Base-by-base conservation (phyloP, 1,140 invertebrate species). In the Trichonephila clavipes region DNA sequence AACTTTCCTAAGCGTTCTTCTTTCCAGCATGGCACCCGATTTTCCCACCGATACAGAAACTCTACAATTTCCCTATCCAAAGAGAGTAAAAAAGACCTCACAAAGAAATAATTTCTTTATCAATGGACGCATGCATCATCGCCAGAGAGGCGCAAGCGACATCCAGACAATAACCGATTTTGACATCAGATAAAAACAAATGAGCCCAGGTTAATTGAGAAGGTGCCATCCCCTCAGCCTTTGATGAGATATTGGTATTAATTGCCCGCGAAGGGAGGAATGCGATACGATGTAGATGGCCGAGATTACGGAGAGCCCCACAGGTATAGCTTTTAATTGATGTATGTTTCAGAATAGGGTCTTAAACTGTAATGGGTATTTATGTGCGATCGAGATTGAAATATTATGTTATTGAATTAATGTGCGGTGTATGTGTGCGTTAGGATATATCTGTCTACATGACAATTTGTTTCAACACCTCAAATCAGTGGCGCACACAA, bases 221-320 rank as follows among this genome's bases (percentile, higher is more conserved):
- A 85, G 81, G 81, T 85, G 81, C 89, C 89, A 19, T 69, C 66
- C 64, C 3, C 34, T 7, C 18, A 24, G 87, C 85, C 64, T 24
- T 90, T 64, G 90, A 92, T 92, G 90, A 66, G 72, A 51, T 77
- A 83, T 83, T 28, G 61, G 19, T 81, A 85, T 81, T 92, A 92
- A 92, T 92, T 92, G 90, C 61, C n/a, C 40, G 24, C 16, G 81
- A 92, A 44, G 66, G 44, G 59, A 82, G 19, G 16, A 18, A 77
- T 77, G 28, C 51, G 72, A 90, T 81, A 24, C 69, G 10, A 19
- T 88, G 28, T 87, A 34, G 85, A 40, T 72, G 64, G 10, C 58
- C 44, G 64, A 24, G 87, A 88, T 51, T 61, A 40, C 28, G 34
- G 34, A 19, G 10, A 21, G 14, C 24, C 24, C 19, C 59, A 18